Evolutionary conservation across 2,888 invertebrate genomes (phyloP), one percentile per base, ranked within the genome.

Genomic region (Clusia tigrina): DNA sequence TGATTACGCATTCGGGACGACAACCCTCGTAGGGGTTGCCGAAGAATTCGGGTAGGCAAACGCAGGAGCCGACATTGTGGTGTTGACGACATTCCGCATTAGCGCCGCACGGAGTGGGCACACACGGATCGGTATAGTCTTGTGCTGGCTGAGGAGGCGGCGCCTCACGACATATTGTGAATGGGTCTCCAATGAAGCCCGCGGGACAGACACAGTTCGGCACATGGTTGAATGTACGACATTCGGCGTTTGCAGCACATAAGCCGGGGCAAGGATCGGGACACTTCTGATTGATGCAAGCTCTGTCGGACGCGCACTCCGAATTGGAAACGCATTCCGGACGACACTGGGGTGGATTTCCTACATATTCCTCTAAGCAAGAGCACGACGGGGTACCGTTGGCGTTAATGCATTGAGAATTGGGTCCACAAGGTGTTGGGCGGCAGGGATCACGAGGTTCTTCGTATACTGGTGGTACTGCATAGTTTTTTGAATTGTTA

Each of bases 1-100:
- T 92, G 54, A 91, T 85, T 42, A 91, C 85, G 79, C 94, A 94
- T 84, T 94, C 93, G 0, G 92, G 92, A 68, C 90, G 87, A 76
- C 94, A 94, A 15, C 89, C 89, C 74, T 88, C 87, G 67, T 88
- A 88, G 2, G 88, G 88, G 76, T 88, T 88, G 57, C 88, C 88
- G 65, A 85, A 82, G 86, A 88, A 87, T 66, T 89, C 90, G n/a
- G 88, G 86, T 66, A 90, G 79, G 78, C 94, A 93, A 60, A 87
- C 85, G 77, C 93, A 94, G 22, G 88, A 88, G 73, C 91, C 91
- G 25, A 89, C 87, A 64, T 89, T 89, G 68, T 87, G 87, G 70
- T 86, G 85, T 78, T 87, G 87, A 73, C 85, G 86, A 70, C 90
- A 90, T 62, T 86, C 79, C 1, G 90, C 89, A 77, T 90, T 89